Percentiles rank a stretch among this genome's conserved stretches.
Evolutionary conservation across 2,113 vertebrate genomes (phyloP).

Genomic region (Hypanus sabinus): DNA sequence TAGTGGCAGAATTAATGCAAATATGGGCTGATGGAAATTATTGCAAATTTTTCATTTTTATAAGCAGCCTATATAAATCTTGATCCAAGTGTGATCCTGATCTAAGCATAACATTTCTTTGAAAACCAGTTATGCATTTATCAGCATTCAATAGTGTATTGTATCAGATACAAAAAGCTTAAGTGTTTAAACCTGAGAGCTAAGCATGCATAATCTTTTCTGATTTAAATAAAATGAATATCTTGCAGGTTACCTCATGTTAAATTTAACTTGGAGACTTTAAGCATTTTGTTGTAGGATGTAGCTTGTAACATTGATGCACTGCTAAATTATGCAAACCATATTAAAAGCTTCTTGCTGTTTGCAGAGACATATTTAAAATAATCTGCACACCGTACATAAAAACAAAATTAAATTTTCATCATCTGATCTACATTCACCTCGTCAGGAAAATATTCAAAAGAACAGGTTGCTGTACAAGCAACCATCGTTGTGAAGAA

Average conservation of each 20-base stretch:
- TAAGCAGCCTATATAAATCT: constrained; percentile 7
- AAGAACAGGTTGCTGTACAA: constrained; percentile 29
- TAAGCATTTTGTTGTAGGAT: constrained; percentile 35
- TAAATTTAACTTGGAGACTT: constrained; percentile 29
- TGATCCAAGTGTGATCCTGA: constrained; percentile 31
- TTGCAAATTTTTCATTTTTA: constrained; percentile 25
- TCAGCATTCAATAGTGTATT: constrained; percentile 31
- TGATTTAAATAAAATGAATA: constrained; percentile 37
- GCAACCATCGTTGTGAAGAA: not conserved
- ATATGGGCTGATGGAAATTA: not conserved
- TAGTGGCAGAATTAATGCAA: constrained; percentile 25
- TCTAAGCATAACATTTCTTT: constrained; percentile 26
- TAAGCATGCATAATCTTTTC: constrained; percentile 35
- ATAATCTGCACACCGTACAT: constrained; percentile 23
- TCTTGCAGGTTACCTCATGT: constrained; percentile 32
- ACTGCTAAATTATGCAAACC: constrained; percentile 36
- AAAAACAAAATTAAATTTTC: constrained; percentile 38
- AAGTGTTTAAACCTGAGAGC: constrained; percentile 36
- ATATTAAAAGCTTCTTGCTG: constrained; percentile 36
- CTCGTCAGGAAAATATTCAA: constrained; percentile 28
- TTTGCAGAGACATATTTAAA: constrained; percentile 31
- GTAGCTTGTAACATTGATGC: constrained; percentile 32
- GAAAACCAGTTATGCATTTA: constrained; percentile 36
- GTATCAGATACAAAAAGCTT: constrained; percentile 36
- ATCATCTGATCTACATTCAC: constrained; percentile 3